phyloP scores from a whole-genome alignment of 92 coral and sea anemone genomes.

The Zoanthus gigantus region DNA sequence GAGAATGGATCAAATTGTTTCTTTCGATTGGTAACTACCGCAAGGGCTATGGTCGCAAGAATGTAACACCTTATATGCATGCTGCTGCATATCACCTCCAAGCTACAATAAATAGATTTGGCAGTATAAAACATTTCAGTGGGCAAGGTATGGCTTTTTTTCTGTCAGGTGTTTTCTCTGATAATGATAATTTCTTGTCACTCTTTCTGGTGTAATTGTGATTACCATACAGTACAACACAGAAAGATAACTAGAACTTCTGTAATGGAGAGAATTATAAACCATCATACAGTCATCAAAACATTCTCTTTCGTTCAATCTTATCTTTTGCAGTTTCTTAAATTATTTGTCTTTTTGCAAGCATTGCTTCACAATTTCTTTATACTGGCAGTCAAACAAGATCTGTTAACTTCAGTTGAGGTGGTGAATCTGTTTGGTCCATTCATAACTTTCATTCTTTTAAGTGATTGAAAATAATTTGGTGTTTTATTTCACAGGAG shows the following conservation, averaged over 20 bases:
- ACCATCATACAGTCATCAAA: slow-evolving; percentile 1
- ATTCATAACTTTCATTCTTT: not conserved
- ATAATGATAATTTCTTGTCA: not conserved
- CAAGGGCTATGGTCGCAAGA: slow-evolving; percentile 53
- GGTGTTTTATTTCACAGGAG: slow-evolving; percentile 46
- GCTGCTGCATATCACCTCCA: slow-evolving; percentile 62
- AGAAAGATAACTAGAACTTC: slow-evolving; percentile 2
- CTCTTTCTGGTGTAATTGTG: not conserved
- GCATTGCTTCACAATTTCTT: not conserved
- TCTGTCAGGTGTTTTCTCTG: not conserved
- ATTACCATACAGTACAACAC: not conserved
- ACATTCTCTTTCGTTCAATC: not conserved
- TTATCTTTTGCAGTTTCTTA: slow-evolving; percentile 1
- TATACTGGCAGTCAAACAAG: not conserved
- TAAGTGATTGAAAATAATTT: not conserved
- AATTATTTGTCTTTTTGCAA: not conserved
- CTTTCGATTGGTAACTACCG: slow-evolving; percentile 32
- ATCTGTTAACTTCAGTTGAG: not conserved
- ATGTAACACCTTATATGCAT: slow-evolving; percentile 72
- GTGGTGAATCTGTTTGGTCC: not conserved
- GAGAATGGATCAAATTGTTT: slow-evolving; percentile 62
- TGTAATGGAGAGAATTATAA: slow-evolving; percentile 1
- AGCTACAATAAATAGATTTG: slow-evolving; percentile 50
- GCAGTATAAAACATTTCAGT: slow-evolving; percentile 66
- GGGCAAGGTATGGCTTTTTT: slow-evolving; percentile 65